A percentile compares a stretch with the other conserved stretches of the same genome.
phyloP scores from a whole-genome alignment of 2,888 invertebrate genomes.

The Stenotaenia linearis region DNA sequence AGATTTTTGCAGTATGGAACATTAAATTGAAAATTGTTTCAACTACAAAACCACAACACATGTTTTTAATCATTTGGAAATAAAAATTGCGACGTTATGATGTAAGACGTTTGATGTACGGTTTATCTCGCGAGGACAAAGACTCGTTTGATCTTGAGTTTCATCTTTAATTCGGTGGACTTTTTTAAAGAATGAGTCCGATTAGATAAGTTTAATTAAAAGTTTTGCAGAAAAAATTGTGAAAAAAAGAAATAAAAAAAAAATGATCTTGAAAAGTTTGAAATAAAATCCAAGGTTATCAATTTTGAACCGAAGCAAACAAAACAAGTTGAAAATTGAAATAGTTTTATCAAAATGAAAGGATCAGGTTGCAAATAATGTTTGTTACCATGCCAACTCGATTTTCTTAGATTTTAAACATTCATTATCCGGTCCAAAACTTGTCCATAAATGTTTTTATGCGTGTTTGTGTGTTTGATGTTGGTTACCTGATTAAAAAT shows the following conservation, averaged over 20 bases:
- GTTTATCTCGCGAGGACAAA: background rate
- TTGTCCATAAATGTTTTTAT: too few species aligned
- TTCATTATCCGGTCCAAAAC: background rate
- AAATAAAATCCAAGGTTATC: slow-evolving; percentile 26
- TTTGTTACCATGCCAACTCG: background rate
- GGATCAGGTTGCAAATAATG: background rate
- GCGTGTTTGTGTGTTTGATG: too few species aligned
- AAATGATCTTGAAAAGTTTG: background rate
- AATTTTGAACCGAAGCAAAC: slow-evolving; percentile 4
- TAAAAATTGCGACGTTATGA: background rate
- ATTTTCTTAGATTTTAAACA: background rate
- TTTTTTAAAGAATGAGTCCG: background rate
- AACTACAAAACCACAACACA: background rate
- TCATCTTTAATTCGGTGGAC: slow-evolving; percentile 12
- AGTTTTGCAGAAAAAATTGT: background rate
- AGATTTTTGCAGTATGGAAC: too few species aligned
- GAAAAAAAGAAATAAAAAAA: background rate
- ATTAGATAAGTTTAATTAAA: slow-evolving; percentile 8
- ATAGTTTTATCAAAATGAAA: background rate
- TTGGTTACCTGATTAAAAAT: too few species aligned
- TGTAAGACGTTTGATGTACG: background rate
- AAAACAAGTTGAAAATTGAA: slow-evolving; percentile 26
- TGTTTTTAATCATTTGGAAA: background rate
- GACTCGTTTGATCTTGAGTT: slow-evolving; percentile 13
- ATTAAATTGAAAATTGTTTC: too few species aligned